Evolutionary conservation across 2,797 vertebrate genomes (phyloP).

Genomic region (Avahi laniger): DNA sequence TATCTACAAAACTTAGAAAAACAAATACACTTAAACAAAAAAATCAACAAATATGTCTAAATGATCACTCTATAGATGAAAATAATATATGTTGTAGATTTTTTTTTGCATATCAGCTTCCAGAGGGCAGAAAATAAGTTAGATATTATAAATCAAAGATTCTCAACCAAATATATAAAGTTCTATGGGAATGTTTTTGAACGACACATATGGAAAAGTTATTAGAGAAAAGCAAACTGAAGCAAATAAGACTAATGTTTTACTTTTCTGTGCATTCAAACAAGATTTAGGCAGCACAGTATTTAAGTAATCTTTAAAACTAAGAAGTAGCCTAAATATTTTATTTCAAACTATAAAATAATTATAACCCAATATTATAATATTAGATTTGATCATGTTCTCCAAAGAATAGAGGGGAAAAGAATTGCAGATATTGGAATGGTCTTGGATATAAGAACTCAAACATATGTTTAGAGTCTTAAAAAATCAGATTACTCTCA

Average conservation of each 20-base stretch:
- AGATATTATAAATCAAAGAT: neutral
- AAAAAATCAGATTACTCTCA: neutral
- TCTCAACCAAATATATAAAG: neutral
- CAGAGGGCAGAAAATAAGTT: neutral
- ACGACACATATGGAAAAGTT: neutral
- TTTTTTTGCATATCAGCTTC: slow-evolving; percentile 6
- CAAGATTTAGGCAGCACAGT: neutral
- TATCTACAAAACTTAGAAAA: neutral
- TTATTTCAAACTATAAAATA: slow-evolving; percentile 38
- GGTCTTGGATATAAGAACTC: slow-evolving; percentile 18
- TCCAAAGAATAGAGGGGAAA: neutral
- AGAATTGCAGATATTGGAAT: neutral
- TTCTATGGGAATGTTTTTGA: neutral
- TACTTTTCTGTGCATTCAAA: neutral
- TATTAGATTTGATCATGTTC: neutral
- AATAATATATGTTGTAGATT: neutral
- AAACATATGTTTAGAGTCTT: neutral
- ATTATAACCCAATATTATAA: neutral
- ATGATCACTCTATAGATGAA: neutral
- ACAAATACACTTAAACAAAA: neutral
- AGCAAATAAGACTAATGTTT: slow-evolving; percentile 45
- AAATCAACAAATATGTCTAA: neutral
- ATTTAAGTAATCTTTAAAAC: neutral
- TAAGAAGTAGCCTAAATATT: slow-evolving; percentile 27
- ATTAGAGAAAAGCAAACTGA: neutral